Percentiles rank a stretch among this genome's conserved stretches.
Conservation (phyloP, 2,888 invertebrate species). For the Timandra comae region DNA sequence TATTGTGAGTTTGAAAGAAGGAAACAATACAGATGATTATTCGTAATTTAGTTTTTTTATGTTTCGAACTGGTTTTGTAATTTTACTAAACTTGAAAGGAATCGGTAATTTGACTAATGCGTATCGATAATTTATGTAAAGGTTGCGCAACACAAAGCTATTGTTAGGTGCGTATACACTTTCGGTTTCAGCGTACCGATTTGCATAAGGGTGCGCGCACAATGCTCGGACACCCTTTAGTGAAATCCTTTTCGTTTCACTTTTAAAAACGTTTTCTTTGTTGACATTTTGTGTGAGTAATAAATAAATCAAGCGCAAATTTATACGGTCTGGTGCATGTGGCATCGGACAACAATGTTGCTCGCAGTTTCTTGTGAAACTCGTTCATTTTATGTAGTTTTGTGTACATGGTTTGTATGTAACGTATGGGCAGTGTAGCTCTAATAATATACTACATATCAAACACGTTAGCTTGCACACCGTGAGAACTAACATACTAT, state of each 20-base stretch:
- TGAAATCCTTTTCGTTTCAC: conserved; percentile 68
- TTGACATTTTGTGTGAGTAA: conserved; percentile 66
- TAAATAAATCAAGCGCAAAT: conserved; percentile 72
- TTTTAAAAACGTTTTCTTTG: conserved; percentile 65
- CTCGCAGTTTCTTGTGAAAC: conserved; percentile 35
- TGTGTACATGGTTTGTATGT: conserved; percentile 7
- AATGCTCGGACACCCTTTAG: conserved; percentile 61
- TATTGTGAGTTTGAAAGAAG: conserved; percentile 11
- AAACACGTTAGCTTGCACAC: conserved; percentile 16
- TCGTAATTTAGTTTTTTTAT: conserved; percentile 36
- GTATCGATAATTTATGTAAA: conserved; percentile 70
- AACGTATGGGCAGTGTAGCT: conserved; percentile 31
- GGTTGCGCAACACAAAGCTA: conserved; percentile 52
- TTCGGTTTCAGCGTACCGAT: conserved; percentile 72
- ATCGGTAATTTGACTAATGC: conserved; percentile 63
- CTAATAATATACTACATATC: conserved; percentile 22
- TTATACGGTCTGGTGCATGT: conserved; percentile 57
- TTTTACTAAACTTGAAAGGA: conserved; percentile 42
- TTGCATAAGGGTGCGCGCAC: conserved; percentile 66
- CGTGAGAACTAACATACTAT: conserved; percentile 30
- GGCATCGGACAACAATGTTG: conserved; percentile 52
- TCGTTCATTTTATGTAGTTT: conserved; percentile 19
- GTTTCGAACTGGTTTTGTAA: conserved; percentile 43
- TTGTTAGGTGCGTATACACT: conserved; percentile 52
- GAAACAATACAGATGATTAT: conserved; percentile 43